Conservation (phyloP, 1,140 invertebrate genomes). For the Pseudachorutes palmiensis region DNA sequence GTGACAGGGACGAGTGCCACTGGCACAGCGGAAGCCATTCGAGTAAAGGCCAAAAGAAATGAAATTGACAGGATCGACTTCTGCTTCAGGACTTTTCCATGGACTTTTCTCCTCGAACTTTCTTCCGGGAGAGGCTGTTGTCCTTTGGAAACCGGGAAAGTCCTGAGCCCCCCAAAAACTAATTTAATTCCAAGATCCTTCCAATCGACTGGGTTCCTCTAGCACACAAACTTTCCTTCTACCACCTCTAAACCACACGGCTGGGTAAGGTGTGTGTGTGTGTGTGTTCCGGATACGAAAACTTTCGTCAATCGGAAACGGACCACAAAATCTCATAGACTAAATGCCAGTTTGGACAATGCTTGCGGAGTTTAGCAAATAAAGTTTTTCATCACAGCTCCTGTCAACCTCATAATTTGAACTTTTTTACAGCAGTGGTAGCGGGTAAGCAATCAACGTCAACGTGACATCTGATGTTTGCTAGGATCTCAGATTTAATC, state of each 20-base stretch:
- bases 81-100: constrained; percentile 12
- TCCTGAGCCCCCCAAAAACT: constrained; percentile 16
- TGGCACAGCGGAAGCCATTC: background rate
- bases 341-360: too few relatives aligned
- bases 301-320: background rate
- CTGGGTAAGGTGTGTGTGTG: background rate
- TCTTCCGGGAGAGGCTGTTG: too few relatives aligned
- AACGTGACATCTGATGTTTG: too few relatives aligned
- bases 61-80: constrained; percentile 18
- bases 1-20: background rate
- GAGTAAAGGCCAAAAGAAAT: background rate
- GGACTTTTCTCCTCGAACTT: background rate
- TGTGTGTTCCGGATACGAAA: background rate
- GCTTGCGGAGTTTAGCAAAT: too few relatives aligned
- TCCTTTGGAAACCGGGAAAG: constrained; percentile 3
- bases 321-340: background rate
- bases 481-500: too few relatives aligned
- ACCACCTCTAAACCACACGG: background rate
- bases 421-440: too few relatives aligned
- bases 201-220: constrained; percentile 22
- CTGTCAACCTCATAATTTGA: too few relatives aligned
- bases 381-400: too few relatives aligned
- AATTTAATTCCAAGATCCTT: constrained; percentile 30
- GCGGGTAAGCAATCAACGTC: too few relatives aligned
- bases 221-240: constrained; percentile 2